Evolutionary conservation across 2,113 vertebrate genomes (phyloP).

Genomic region (Pachycephala philippinensis): DNA sequence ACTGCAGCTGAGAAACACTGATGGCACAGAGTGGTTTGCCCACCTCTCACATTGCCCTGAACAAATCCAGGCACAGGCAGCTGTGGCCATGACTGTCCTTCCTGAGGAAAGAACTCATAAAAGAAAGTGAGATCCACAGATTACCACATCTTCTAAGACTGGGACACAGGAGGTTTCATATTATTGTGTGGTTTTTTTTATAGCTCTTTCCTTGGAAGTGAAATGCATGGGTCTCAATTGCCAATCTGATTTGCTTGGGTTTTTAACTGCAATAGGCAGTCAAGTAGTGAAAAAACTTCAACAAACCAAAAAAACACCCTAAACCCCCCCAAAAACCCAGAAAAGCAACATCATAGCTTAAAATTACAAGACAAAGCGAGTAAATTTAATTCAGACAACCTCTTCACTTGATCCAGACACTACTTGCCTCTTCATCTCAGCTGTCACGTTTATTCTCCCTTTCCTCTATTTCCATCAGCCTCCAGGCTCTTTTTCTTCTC

Average conservation of each 20-base stretch:
- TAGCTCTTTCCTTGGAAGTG: not conserved
- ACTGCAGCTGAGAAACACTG: not conserved
- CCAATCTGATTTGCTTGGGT: not conserved
- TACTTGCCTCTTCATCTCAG: not conserved
- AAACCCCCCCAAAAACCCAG: rapidly evolving
- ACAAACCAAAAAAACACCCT: not conserved
- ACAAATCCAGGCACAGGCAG: not conserved
- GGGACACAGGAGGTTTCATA: not conserved
- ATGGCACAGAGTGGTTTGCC: not conserved
- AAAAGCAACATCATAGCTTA: not conserved
- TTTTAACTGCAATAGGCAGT: not conserved
- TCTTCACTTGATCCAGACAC: not conserved
- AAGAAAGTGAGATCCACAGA: not conserved
- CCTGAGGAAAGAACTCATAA: not conserved
- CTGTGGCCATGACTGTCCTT: not conserved
- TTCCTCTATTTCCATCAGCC: not conserved
- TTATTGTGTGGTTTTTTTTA: not conserved
- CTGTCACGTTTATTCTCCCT: not conserved
- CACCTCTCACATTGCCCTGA: not conserved
- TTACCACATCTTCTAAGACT: not conserved
- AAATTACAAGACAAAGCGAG: not conserved
- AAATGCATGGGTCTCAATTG: not conserved
- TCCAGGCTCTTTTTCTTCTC: not conserved
- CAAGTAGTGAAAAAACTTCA: not conserved
- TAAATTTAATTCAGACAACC: not conserved